A percentile compares a stretch with the other conserved stretches of the same genome.
These are phyloP conservation scores for Drosophila prolongata DNA, from an alignment of 2,888 invertebrate species.

Conservation along the genomic window DNA sequence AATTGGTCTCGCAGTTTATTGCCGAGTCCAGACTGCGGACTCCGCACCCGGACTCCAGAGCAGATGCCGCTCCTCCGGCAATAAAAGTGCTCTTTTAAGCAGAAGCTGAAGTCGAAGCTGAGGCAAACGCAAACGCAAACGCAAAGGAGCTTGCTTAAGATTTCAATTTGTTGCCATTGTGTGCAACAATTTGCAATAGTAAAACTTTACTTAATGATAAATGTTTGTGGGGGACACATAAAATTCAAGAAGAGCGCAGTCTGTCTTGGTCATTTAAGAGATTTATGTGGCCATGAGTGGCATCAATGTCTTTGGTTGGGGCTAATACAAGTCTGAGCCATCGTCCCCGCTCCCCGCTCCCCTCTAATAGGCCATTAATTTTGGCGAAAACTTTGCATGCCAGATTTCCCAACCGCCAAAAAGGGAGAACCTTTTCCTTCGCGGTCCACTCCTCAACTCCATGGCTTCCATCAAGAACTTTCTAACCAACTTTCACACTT, in stretches of 20 bases:
- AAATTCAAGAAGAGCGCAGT: conserved; percentile 41
- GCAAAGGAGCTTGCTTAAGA: conserved; percentile 74
- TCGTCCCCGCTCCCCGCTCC: background rate
- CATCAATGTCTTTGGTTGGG: conserved; percentile 55
- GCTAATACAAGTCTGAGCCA: conserved; percentile 25
- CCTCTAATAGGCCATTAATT: conserved; percentile 55
- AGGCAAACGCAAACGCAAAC: background rate
- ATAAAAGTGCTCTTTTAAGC: conserved; percentile 73
- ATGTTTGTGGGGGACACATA: conserved; percentile 66
- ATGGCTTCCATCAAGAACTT: conserved; percentile 35
- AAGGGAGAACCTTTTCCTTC: conserved; percentile 4
- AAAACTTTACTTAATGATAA: conserved; percentile 73
- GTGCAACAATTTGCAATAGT: conserved; percentile 72
- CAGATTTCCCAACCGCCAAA: conserved; percentile 21
- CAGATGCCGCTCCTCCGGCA: conserved; percentile 52
- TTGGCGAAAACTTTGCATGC: conserved; percentile 45
- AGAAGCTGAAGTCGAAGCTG: conserved; percentile 16
- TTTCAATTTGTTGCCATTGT: conserved; percentile 74
- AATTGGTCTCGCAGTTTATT: conserved; percentile 77
- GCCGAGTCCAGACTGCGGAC: conserved; percentile 41
- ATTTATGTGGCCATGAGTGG: conserved; percentile 58
- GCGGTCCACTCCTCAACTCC: conserved; percentile 15
- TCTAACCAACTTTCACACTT: conserved; percentile 45
- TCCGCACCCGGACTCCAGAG: conserved; percentile 2
- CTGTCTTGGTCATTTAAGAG: conserved; percentile 42